phyloP scores from a whole-genome alignment of 1,140 invertebrate species.

The Ephestia elutella region DNA sequence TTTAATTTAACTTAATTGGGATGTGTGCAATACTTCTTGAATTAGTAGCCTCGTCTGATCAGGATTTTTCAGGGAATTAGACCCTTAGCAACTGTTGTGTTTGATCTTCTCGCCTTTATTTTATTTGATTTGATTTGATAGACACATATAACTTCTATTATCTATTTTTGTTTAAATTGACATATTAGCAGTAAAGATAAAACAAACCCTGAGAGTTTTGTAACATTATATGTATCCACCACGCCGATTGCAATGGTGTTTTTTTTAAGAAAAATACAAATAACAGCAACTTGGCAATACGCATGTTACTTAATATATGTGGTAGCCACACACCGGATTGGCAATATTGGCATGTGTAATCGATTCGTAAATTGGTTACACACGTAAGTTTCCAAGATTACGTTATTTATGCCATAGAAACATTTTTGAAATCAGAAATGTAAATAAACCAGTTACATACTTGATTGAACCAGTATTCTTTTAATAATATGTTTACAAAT shows the following conservation, averaged over 20 bases:
- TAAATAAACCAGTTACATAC: neutral
- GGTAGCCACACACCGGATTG: neutral
- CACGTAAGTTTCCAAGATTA: conserved; percentile 4
- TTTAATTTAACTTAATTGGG: neutral
- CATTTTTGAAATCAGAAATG: neutral
- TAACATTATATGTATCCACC: no score
- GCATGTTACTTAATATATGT: neutral
- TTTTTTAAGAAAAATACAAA: neutral
- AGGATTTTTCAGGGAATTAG: no score
- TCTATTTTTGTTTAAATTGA: no score
- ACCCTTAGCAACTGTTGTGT: no score
- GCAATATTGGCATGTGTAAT: conserved; percentile 3
- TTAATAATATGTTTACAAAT: neutral
- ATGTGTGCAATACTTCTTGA: no score
- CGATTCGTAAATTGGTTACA: conserved; percentile 4
- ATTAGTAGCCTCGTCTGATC: no score
- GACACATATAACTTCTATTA: no score
- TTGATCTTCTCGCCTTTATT: no score
- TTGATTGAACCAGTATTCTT: neutral
- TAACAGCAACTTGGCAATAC: neutral
- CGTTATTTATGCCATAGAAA: conserved; percentile 5
- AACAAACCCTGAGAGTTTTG: no score
- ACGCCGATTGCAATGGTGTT: no score
- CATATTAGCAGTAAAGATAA: no score
- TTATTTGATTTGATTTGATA: no score